Base-by-base conservation (phyloP, 2,888 invertebrate species). In the Drosophila algonquin region DNA sequence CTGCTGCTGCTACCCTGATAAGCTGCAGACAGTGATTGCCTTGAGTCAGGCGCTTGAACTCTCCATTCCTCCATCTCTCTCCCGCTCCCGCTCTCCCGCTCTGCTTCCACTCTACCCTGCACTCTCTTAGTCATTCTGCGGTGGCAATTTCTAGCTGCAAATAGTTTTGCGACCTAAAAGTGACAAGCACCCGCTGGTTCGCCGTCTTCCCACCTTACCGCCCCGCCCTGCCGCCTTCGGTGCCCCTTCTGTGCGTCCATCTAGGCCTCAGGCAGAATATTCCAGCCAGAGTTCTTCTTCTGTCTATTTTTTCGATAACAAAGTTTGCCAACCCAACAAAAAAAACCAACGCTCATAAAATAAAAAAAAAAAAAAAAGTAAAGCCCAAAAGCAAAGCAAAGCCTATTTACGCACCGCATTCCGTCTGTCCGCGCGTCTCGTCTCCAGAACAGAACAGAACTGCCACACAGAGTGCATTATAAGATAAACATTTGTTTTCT, bases 401-500 rank as follows among this genome's bases (percentile, higher is more conserved):
- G 80, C 85, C 76, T 85, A 84, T 85, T 83, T 85, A 87, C 84
- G 72, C 65, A 87, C 61, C 77, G 52, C 44, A 51, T 40, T 30
- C 16, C 54, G 48, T 45, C 47, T 35, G 55, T 50, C 44, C 30
- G 30, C 7, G 8, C 30, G 30, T 30, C 30, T 27, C 24, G 24
- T 24, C 24, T 30, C 30, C 30, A 30, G 30, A 30, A 30, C 30
- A 21, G 35, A 52, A 58, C 71, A 58, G 63, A 72, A 58, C 76
- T 59, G 63, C 58, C 65, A 64, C 73, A 55, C 76, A 73, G 40
- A 40, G 74, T 79, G 76, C 80, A 71, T 69, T 81, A 70, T 75
- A 86, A 85, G 89, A 89, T 84, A 86, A 86, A 86, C 80, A 87
- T 87, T 89, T 87, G 73, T 80, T 85, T 89, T 75, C 84, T 78